These are phyloP conservation scores for Anagyrus pseudococci DNA, from an alignment of 2,888 invertebrate genomes.

Conservation along the genomic window DNA sequence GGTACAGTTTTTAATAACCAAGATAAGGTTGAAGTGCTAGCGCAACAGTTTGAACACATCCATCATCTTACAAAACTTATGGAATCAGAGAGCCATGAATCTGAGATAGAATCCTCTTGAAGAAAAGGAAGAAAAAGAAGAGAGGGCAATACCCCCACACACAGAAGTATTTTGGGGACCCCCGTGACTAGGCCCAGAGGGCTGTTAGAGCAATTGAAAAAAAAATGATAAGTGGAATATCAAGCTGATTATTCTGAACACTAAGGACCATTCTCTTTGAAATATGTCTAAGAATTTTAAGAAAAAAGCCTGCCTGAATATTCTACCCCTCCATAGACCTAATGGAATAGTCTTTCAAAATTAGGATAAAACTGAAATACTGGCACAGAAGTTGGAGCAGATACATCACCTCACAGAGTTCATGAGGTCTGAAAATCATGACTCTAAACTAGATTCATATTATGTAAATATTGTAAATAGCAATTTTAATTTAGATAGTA, in stretches of 20 bases:
- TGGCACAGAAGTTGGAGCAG: background rate
- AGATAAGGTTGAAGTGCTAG: background rate
- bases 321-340: background rate
- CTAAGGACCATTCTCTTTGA: conserved; percentile 1
- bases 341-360: background rate
- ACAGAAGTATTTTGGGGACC: no score
- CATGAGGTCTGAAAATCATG: no score
- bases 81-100: background rate
- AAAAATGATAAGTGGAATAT: no score
- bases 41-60: background rate
- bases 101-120: background rate
- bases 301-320: background rate
- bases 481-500: background rate
- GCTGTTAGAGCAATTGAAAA: no score
- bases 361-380: background rate
- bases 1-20: background rate
- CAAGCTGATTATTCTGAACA: no score
- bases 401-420: background rate
- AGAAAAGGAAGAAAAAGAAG: background rate
- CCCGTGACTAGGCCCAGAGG: no score
- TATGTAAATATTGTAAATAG: no score
- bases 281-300: conserved; percentile 1
- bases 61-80: background rate
- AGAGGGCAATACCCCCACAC: no score
- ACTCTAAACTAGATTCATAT: no score